Evolutionary conservation across 2,888 invertebrate genomes (phyloP).

Genomic region (Drosophila affinis): DNA sequence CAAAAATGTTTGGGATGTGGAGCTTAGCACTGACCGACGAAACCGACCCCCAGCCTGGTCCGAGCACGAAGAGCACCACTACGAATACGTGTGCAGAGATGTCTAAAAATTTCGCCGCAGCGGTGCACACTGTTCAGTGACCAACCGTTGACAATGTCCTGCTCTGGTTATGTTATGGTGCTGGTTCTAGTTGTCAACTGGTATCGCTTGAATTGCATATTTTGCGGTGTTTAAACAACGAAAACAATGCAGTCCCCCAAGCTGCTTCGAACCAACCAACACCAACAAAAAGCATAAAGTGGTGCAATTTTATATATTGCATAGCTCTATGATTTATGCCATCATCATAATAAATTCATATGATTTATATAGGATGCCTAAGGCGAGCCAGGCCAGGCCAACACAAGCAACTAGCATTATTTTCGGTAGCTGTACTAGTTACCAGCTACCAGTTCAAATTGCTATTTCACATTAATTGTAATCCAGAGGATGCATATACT

Average conservation of each 20-base stretch:
- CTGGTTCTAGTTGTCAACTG: conserved; percentile 44
- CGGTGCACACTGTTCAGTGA: conserved; percentile 55
- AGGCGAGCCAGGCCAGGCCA: conserved; percentile 33
- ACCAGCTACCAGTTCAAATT: conserved; percentile 41
- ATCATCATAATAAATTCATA: conserved; percentile 83
- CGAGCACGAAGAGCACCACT: background rate
- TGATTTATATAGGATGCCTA: conserved; percentile 79
- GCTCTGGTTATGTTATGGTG: background rate
- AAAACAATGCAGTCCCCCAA: conserved; percentile 61
- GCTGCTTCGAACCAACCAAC: conserved; percentile 28
- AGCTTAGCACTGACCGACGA: background rate
- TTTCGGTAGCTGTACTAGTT: conserved; percentile 47
- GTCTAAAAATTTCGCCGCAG: conserved; percentile 56
- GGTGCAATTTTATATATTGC: conserved; percentile 68
- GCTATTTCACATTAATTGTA: conserved; percentile 46
- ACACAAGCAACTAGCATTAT: conserved; percentile 16
- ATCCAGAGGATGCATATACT: conserved; percentile 22
- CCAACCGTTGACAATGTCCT: conserved; percentile 43
- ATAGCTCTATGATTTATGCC: conserved; percentile 79
- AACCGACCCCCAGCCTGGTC: conserved; percentile 3
- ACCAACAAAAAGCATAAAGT: conserved; percentile 21
- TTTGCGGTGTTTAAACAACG: conserved; percentile 69
- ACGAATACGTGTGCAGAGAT: conserved; percentile 25
- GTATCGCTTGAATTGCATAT: conserved; percentile 65
- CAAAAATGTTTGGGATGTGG: conserved; percentile 7